Evolutionary conservation across 2,888 invertebrate species (phyloP).

Genomic region (Cataglyphis cursor): DNA sequence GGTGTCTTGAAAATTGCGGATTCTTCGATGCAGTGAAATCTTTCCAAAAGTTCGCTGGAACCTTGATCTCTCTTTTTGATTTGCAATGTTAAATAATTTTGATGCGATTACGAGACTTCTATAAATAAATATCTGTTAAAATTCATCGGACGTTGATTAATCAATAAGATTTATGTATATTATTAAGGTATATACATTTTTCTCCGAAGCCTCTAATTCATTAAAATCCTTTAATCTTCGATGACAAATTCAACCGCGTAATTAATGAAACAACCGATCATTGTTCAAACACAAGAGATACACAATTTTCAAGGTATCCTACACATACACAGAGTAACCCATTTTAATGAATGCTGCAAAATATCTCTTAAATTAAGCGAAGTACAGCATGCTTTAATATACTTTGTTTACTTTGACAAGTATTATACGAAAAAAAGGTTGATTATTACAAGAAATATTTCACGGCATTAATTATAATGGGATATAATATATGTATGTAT

Average conservation of each 20-base stretch:
- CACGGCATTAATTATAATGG: slow-evolving; percentile 48
- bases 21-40: slow-evolving; percentile 16
- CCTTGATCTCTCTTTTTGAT: slow-evolving; percentile 28
- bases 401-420: slow-evolving; percentile 17
- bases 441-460: slow-evolving; percentile 44
- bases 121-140: slow-evolving; percentile 27
- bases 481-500: slow-evolving; percentile 11
- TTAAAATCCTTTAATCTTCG: slow-evolving; percentile 40
- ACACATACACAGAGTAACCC: slow-evolving; percentile 14
- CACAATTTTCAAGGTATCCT: slow-evolving; percentile 6
- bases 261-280: slow-evolving; percentile 3
- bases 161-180: slow-evolving; percentile 31
- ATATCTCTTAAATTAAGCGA: slow-evolving; percentile 38
- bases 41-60: slow-evolving; percentile 10
- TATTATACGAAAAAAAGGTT: slow-evolving; percentile 16
- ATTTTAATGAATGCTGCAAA: slow-evolving; percentile 53
- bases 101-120: slow-evolving; percentile 19
- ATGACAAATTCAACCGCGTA: slow-evolving; percentile 10
- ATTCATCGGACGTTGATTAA: slow-evolving; percentile 17
- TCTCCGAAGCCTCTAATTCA: slow-evolving; percentile 31
- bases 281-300: slow-evolving; percentile 5
- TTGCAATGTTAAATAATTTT: slow-evolving; percentile 45
- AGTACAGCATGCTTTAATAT: slow-evolving; percentile 8
- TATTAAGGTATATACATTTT: slow-evolving; percentile 27
- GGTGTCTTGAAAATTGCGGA: slow-evolving; percentile 14